Evolutionary conservation across 2,797 vertebrate genomes (phyloP).

Genomic region (Anguilla megastoma): DNA sequence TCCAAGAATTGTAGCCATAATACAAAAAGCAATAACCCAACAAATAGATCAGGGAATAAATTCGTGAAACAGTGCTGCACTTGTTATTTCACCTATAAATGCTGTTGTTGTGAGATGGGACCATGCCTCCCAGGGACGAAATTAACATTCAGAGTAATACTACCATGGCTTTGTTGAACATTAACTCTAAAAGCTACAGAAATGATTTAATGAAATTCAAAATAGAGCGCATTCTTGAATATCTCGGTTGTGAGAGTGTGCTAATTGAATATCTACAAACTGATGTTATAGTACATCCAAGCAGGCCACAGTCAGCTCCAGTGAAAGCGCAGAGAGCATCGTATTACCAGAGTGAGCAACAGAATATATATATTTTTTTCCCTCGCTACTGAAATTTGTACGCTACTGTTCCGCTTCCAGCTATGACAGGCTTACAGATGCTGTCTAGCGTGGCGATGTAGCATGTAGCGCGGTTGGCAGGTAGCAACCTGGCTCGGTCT

Average conservation of each 20-base stretch:
- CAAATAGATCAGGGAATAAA: slow-evolving; percentile 15
- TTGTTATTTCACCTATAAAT: neutral
- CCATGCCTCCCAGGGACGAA: neutral
- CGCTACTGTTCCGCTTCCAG: neutral
- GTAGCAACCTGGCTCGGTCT: slow-evolving; percentile 27
- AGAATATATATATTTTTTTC: neutral
- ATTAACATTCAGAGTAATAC: slow-evolving; percentile 3
- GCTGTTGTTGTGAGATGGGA: neutral
- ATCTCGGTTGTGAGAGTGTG: neutral
- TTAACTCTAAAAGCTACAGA: neutral
- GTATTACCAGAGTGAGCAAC: neutral
- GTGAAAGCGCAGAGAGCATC: neutral
- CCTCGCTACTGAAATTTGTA: neutral
- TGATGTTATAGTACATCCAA: neutral
- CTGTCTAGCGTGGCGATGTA: neutral
- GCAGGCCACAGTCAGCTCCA: neutral
- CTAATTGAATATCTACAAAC: neutral
- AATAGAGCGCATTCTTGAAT: neutral
- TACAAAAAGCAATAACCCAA: slow-evolving; percentile 16
- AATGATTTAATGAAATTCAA: slow-evolving; percentile 8
- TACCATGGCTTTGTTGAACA: neutral
- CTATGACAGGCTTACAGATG: slow-evolving; percentile 2
- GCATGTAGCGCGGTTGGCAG: slow-evolving; percentile 11
- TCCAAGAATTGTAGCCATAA: neutral
- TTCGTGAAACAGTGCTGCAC: neutral